phyloP scores from a whole-genome alignment of 2,888 invertebrate genomes.

The Palloptera scutellata region DNA sequence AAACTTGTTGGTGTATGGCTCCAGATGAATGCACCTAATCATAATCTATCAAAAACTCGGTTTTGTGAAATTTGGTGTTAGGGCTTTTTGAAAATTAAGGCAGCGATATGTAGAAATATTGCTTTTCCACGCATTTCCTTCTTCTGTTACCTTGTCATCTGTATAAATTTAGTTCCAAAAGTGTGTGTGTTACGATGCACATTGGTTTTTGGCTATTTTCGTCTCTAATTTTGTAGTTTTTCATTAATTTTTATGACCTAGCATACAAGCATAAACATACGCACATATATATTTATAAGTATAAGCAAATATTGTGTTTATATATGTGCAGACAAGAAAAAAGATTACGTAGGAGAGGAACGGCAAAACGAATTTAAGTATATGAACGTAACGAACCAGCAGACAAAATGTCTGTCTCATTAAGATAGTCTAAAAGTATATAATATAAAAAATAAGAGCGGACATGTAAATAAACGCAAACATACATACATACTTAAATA shows the following conservation, averaged over 20 bases:
- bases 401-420: slow-evolving; percentile 39
- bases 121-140: no score
- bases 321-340: neutral
- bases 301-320: neutral
- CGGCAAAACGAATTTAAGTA: slow-evolving; percentile 6
- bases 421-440: slow-evolving; percentile 36
- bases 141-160: no score
- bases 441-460: slow-evolving; percentile 14
- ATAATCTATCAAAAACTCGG: no score
- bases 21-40: no score
- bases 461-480: neutral
- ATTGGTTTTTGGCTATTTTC: slow-evolving; percentile 27
- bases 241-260: slow-evolving; percentile 38
- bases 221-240: slow-evolving; percentile 37
- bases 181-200: neutral
- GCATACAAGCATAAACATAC: slow-evolving; percentile 11
- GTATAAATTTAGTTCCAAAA: neutral
- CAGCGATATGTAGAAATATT: no score
- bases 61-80: no score
- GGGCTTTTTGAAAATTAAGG: no score
- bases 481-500: no score
- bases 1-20: no score
- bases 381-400: slow-evolving; percentile 1
- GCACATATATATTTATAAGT: neutral
- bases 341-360: neutral